Evolutionary conservation across 2,888 invertebrate genomes (phyloP).

Genomic region (Plebejus argus): DNA sequence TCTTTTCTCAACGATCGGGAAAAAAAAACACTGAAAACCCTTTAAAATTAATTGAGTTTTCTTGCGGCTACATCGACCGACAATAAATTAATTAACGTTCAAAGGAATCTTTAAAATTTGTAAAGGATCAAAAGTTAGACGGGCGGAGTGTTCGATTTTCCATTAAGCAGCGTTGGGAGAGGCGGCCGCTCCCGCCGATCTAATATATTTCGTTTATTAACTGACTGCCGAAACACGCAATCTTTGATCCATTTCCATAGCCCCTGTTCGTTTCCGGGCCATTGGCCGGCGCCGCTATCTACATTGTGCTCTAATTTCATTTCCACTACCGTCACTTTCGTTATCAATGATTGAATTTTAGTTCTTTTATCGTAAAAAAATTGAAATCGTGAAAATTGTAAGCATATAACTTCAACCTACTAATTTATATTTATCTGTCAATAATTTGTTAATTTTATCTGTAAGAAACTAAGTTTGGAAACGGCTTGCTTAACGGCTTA

Average conservation of each 20-base stretch:
- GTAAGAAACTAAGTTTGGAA: background rate
- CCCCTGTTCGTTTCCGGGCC: conserved; percentile 71
- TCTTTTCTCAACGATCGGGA: conserved; percentile 55
- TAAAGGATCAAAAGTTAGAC: conserved; percentile 76
- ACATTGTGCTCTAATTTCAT: conserved; percentile 69
- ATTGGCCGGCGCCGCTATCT: conserved; percentile 51
- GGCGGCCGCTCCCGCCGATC: conserved; percentile 65
- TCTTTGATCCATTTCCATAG: conserved; percentile 77
- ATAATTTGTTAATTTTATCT: background rate
- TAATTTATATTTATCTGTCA: background rate
- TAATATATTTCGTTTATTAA: conserved; percentile 76
- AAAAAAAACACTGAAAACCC: conserved; percentile 77
- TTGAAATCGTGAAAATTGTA: background rate
- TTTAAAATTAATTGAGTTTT: conserved; percentile 82
- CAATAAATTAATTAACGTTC: conserved; percentile 81
- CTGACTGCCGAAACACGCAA: conserved; percentile 74
- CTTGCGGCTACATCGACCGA: conserved; percentile 77
- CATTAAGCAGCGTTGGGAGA: conserved; percentile 76
- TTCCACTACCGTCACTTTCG: conserved; percentile 1
- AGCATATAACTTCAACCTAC: background rate
- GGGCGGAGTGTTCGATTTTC: conserved; percentile 73
- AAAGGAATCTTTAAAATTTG: conserved; percentile 79
- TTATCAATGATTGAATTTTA: background rate
- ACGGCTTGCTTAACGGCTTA: conserved; percentile 9
- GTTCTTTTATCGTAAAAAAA: background rate